Evolutionary conservation across 1,140 invertebrate species (phyloP).

Genomic region (Conus betulinus): DNA sequence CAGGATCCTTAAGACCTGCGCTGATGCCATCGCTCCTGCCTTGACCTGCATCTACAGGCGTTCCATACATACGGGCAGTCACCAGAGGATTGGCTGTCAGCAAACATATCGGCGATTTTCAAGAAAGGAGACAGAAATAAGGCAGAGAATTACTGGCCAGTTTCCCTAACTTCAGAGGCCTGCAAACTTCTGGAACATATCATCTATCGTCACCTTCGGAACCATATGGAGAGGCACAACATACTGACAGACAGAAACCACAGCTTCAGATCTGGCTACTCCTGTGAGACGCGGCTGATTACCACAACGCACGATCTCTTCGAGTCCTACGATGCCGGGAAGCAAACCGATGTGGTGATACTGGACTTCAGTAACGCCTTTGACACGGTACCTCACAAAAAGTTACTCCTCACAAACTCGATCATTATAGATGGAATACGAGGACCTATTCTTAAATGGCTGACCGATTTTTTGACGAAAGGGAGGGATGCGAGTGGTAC

Average conservation of each 20-base stretch:
- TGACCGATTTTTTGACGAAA: not conserved
- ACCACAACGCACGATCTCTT: constrained; percentile 4
- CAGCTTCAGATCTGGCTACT: not conserved
- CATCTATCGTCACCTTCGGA: not conserved
- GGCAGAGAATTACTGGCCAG: not conserved
- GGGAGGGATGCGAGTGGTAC: not conserved
- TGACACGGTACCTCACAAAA: not conserved
- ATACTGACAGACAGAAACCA: not conserved
- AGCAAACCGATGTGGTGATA: not conserved
- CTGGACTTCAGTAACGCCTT: not conserved
- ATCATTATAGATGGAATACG: not conserved
- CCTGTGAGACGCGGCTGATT: not conserved
- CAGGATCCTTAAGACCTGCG: no score
- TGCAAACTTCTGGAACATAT: constrained; percentile 1
- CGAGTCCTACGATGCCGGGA: not conserved
- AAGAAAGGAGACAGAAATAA: constrained; percentile 8
- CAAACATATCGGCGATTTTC: not conserved
- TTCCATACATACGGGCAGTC: not conserved
- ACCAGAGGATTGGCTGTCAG: not conserved
- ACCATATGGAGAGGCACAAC: not conserved
- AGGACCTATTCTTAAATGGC: not conserved
- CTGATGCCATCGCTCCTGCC: no score
- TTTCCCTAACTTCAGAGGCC: not conserved
- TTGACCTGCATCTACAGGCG: not conserved
- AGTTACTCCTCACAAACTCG: not conserved